Percentiles rank a stretch among this genome's conserved stretches.
Conservation (phyloP, 1,140 invertebrate genomes). For the Fopius arisanus region DNA sequence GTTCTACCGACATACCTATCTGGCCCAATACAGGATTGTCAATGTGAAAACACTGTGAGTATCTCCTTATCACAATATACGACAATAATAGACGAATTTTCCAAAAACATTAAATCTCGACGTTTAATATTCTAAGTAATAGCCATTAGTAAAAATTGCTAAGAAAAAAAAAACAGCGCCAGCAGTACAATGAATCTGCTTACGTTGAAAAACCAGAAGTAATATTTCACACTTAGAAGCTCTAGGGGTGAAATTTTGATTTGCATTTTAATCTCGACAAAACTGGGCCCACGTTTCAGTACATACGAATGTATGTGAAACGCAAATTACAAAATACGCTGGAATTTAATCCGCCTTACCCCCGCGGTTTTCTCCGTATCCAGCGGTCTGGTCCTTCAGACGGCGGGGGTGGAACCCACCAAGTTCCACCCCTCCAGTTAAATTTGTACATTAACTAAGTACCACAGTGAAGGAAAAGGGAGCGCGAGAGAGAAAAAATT, state of each 20-base stretch:
- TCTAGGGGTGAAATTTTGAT: conserved; percentile 43
- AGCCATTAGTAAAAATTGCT: too few species aligned
- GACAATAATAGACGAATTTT: conserved; percentile 36
- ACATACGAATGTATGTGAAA: background rate
- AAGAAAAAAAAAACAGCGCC: too few species aligned
- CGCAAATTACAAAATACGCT: conserved; percentile 46
- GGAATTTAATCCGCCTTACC: conserved; percentile 44
- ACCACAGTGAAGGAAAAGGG: background rate
- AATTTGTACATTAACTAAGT: conserved; percentile 26
- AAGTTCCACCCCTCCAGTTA: background rate
- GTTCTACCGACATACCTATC: conserved; percentile 68
- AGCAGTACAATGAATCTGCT: too few species aligned
- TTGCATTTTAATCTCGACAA: conserved; percentile 53
- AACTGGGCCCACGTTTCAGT: background rate
- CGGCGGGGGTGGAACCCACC: background rate
- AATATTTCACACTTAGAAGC: conserved; percentile 56
- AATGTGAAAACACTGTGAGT: conserved; percentile 66
- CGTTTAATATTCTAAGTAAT: too few species aligned
- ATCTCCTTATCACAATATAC: conserved; percentile 36
- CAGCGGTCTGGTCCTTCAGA: background rate
- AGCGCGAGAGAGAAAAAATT: background rate
- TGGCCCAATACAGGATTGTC: conserved; percentile 68
- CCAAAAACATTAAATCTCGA: too few species aligned
- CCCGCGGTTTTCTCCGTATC: background rate
- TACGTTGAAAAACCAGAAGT: background rate